Evolutionary conservation across 2,888 invertebrate genomes (phyloP), one percentile per base, ranked within the genome.

Genomic region (Gymnocheta viridis): DNA sequence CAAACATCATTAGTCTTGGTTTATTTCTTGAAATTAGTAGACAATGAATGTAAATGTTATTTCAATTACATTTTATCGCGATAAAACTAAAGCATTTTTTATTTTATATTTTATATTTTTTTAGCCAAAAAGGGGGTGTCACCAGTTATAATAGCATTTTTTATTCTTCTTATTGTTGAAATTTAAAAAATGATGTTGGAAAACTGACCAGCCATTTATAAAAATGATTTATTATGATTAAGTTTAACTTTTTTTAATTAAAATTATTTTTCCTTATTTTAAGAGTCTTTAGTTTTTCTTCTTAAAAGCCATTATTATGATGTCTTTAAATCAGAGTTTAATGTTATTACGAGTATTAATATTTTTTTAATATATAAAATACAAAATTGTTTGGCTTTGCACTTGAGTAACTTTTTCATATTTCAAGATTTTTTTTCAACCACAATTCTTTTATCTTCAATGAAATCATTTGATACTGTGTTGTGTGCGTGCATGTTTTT

Each of bases 1-100:
- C 49, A 60, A 69, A 29, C 47, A 80, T 80, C 72, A 80, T 80
- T 80, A 80, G 64, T 80, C 80, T 80, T 72, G 66, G 38, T 73
- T 73, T 58, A 32, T 38, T 58, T 58, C 35, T 35, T 32, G 27
- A 73, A 73, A 49, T 51, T 41, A 70, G 54, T 62, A 47, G 44
- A 41, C 67, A 78, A 78, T 78, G 74, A 79, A 79, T 64, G 64
- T 70, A 79, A 83, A 80, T 83, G 79, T 70, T 64, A 79, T 70
- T 83, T 83, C 74, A 83, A 83, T 83, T 82, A 74, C 64, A 56
- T 62, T 56, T 74, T 69, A 76, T 62, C 51, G 54, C 58, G 73
- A 76, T 76, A 76, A 69, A 49, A 66, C 38, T 66, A 27, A 24
- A 77, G 24, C 41, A 62, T 62, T 9, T 44, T 29, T 41, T 32